These are phyloP conservation scores for Scolopax bukidnonensis DNA, from an alignment of 2,797 vertebrate genomes.

Conservation along the genomic window DNA sequence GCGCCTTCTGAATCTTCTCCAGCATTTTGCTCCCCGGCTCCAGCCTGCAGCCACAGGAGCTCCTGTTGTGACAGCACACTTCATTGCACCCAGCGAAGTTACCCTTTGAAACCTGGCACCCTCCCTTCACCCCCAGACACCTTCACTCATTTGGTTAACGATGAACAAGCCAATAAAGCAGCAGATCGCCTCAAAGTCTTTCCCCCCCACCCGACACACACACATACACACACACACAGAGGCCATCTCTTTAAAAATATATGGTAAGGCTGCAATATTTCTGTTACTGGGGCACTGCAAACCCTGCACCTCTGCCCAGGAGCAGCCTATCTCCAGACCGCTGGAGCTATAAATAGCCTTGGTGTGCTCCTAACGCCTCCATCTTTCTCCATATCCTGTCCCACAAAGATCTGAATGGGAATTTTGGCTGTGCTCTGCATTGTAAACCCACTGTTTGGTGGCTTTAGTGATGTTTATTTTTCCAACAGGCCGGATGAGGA, in stretches of 20 bases:
- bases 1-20: constrained; percentile 36
- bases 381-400: not conserved
- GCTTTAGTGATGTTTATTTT: not conserved
- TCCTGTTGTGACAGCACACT: constrained; percentile 28
- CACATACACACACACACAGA: not conserved
- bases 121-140: not conserved
- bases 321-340: not conserved
- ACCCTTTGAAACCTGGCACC: constrained; percentile 58
- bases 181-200: not conserved
- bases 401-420: not conserved
- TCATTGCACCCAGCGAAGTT: not conserved
- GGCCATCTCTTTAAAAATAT: not conserved
- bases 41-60: fast-evolving
- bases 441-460: not conserved
- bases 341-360: not conserved
- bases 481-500: not conserved
- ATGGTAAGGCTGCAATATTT: not conserved
- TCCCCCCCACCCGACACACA: too few species aligned
- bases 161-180: constrained; percentile 44
- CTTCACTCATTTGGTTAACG: constrained; percentile 50
- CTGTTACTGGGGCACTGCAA: too few species aligned
- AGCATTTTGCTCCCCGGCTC: not conserved
- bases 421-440: not conserved
- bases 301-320: not conserved
- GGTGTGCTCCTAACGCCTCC: not conserved